Evolutionary conservation across 2,888 invertebrate species (phyloP).

Genomic region (Prostheceraeus crozeri): DNA sequence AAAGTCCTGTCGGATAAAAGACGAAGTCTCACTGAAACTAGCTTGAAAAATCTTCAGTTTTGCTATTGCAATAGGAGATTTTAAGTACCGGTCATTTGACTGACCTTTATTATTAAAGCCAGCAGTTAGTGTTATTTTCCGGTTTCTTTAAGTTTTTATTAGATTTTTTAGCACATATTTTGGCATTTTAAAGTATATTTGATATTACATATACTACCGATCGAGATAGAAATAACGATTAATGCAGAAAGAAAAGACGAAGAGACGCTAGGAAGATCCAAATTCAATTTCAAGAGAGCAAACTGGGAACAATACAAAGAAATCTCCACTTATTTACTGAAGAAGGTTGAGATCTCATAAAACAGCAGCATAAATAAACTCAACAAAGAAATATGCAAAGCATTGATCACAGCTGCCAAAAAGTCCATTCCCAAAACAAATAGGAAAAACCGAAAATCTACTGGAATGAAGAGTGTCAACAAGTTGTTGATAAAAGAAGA

Average conservation of each 20-base stretch:
- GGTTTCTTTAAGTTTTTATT: too few species aligned
- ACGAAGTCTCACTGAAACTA: too few species aligned
- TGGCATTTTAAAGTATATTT: not conserved
- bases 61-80: too few species aligned
- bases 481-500: not conserved
- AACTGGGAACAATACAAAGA: conserved; percentile 3
- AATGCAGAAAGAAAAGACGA: conserved; percentile 7
- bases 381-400: not conserved
- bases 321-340: not conserved
- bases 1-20: too few species aligned
- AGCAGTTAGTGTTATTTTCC: too few species aligned
- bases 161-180: too few species aligned
- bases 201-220: not conserved
- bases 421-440: not conserved
- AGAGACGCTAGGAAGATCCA: not conserved
- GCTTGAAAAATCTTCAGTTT: too few species aligned
- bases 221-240: conserved; percentile 1
- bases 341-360: not conserved
- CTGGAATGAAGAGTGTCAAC: conserved; percentile 15
- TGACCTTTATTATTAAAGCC: too few species aligned
- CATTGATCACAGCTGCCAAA: not conserved
- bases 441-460: not conserved
- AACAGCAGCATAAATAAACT: conserved; percentile 5
- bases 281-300: conserved; percentile 10
- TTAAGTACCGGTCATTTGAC: too few species aligned